Conservation (phyloP, 2,888 invertebrate genomes). For the Euplexia lucipara region DNA sequence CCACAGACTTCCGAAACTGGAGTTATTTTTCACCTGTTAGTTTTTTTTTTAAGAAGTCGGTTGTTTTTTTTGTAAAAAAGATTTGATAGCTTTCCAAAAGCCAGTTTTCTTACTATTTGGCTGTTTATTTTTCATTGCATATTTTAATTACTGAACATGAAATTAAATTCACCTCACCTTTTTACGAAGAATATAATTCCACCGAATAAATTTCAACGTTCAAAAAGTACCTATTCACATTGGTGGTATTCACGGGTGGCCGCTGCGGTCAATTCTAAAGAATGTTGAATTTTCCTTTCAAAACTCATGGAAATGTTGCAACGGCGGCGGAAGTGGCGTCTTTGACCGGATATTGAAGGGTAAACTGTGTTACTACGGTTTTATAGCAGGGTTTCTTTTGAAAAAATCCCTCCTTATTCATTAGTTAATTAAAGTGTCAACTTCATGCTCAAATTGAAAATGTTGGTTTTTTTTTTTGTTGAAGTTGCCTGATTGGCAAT, state of each 20-base stretch:
- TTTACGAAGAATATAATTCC: slow-evolving; percentile 46
- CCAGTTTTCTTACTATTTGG: slow-evolving; percentile 5
- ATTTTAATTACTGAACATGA: slow-evolving; percentile 24
- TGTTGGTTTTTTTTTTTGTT: background rate
- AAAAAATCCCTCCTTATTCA: slow-evolving; percentile 11
- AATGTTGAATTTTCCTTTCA: slow-evolving; percentile 70
- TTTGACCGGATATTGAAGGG: slow-evolving; percentile 73
- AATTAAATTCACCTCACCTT: slow-evolving; percentile 15
- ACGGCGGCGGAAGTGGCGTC: slow-evolving; percentile 63
- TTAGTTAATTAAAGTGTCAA: slow-evolving; percentile 29
- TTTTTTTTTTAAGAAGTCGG: too few relatives aligned
- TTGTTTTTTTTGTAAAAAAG: background rate
- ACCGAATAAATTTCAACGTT: slow-evolving; percentile 51
- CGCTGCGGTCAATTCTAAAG: slow-evolving; percentile 65
- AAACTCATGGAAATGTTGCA: slow-evolving; percentile 65
- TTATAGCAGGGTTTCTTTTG: slow-evolving; percentile 14
- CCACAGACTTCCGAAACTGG: too few relatives aligned
- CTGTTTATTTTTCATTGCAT: background rate
- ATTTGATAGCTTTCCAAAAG: background rate
- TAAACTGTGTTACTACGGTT: slow-evolving; percentile 61
- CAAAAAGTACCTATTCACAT: slow-evolving; percentile 59
- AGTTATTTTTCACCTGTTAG: too few relatives aligned
- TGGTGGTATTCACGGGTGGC: slow-evolving; percentile 52
- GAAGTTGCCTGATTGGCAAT: background rate
- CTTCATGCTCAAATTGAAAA: slow-evolving; percentile 4